Evolutionary conservation across 1,140 invertebrate species (phyloP), one percentile per base, ranked within the genome.

Genomic region (Drosophila varians): DNA sequence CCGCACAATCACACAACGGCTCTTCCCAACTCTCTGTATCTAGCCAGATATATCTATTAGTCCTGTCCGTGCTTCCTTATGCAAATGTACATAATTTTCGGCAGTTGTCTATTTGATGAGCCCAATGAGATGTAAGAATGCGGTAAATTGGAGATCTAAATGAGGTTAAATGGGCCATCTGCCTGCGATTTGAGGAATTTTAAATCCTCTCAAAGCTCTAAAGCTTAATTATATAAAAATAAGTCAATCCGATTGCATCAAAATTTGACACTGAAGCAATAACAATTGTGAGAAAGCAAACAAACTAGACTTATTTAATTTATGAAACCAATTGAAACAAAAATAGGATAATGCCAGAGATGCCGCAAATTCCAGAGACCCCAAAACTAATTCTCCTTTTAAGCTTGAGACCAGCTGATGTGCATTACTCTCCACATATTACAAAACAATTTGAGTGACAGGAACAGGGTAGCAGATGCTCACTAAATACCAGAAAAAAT

Each of bases 361-460:
- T n/a, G n/a, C n/a, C n/a, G n/a, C n/a, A n/a, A n/a, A 31, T 31
- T 11, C 11, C 25, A 5, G 25, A 7, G 25, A 1, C 25, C 6
- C 14, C 1, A 42, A 31, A 58, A 53, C 40, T 19, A 26, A 60
- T 64, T 61, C 61, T 23, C 28, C 8, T 26, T 60, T n/a, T 11
- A 52, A 23, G 9, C 21, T 11, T 1, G n/a, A 1, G 16, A 28
- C 9, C 60, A 61, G 26, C 55, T 61, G 60, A 47, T 40, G 28
- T 21, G 9, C 60, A 14, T 25, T 26, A 19, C 55, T 43, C 18
- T n/a, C 42, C 60, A 26, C 51, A 64, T 36, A 64, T 64, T 60
- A 61, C 55, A 38, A 16, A 47, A 38, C 60, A 61, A 26, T 25
- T 57, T 47, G 60, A 64, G 42, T 7, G 55, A 64, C 55, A 61